phyloP scores from a whole-genome alignment of 2,888 invertebrate species.

The Dendrolimus pini region DNA sequence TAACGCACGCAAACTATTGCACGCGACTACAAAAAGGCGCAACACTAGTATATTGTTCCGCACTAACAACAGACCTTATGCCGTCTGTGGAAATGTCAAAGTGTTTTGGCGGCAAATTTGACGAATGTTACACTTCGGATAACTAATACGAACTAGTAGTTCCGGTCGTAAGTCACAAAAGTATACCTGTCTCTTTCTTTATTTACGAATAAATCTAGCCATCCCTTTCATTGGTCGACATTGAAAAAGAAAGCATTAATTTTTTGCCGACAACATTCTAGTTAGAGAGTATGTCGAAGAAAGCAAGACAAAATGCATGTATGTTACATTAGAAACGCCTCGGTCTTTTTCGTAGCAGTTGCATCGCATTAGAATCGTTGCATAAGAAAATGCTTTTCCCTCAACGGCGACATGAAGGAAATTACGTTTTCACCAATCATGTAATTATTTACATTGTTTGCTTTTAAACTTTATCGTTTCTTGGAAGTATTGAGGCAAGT shows the following conservation, averaged over 20 bases:
- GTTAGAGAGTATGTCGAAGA: conserved; percentile 68
- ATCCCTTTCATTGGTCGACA: conserved; percentile 49
- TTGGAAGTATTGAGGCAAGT: neutral
- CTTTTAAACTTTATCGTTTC: neutral
- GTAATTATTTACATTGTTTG: neutral
- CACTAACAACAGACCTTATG: conserved; percentile 43
- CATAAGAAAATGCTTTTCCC: conserved; percentile 73
- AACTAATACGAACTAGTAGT: conserved; percentile 30
- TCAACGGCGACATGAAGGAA: conserved; percentile 22
- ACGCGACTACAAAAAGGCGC: conserved; percentile 46
- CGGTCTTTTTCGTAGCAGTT: conserved; percentile 53
- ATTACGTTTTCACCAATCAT: conserved; percentile 9
- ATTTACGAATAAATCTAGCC: conserved; percentile 23
- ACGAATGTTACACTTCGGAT: conserved; percentile 42
- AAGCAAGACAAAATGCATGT: conserved; percentile 70
- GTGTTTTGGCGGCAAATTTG: conserved; percentile 44
- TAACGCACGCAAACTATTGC: conserved; percentile 59
- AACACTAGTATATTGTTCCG: conserved; percentile 34
- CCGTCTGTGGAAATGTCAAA: conserved; percentile 38
- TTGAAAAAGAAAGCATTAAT: conserved; percentile 73
- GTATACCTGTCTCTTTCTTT: conserved; percentile 41
- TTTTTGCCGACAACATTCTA: conserved; percentile 58
- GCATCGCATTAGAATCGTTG: conserved; percentile 63
- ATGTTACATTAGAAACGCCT: conserved; percentile 66
- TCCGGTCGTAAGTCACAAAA: conserved; percentile 40